Evolutionary conservation across 2,797 vertebrate species (phyloP).

Genomic region (Pseudopleuronectes americanus): DNA sequence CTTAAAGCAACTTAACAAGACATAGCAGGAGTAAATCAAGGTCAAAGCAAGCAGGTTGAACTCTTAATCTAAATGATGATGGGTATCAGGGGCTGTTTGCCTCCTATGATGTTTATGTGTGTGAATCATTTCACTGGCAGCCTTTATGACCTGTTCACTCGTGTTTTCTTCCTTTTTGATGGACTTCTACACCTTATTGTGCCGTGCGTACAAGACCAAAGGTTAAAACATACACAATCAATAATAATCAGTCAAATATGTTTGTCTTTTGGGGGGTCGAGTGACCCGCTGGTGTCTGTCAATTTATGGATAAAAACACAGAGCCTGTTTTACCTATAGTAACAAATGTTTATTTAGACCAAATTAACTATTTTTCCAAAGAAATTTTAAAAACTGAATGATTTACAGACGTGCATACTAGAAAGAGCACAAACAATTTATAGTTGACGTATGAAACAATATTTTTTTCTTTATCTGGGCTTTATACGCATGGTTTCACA

Average conservation of each 20-base stretch:
- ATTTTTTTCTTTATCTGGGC: too few relatives aligned
- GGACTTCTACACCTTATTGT: neutral
- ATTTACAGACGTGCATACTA: too few relatives aligned
- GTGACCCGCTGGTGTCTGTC: neutral
- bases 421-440: neutral
- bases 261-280: too few relatives aligned
- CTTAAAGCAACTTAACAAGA: too few relatives aligned
- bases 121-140: neutral
- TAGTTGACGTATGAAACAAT: too few relatives aligned
- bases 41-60: too few relatives aligned
- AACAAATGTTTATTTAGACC: neutral
- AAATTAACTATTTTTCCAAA: too few relatives aligned
- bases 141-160: neutral
- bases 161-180: neutral
- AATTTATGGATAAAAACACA: neutral
- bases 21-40: too few relatives aligned
- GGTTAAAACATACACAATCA: slow-evolving; percentile 11
- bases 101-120: too few relatives aligned
- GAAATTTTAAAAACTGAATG: neutral
- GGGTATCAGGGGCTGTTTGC: too few relatives aligned
- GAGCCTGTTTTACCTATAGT: neutral
- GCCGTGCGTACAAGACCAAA: neutral
- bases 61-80: too few relatives aligned
- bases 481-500: too few relatives aligned
- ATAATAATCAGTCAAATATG: neutral